phyloP scores from a whole-genome alignment of 2,888 invertebrate species.

The Chrysina gloriosa region DNA sequence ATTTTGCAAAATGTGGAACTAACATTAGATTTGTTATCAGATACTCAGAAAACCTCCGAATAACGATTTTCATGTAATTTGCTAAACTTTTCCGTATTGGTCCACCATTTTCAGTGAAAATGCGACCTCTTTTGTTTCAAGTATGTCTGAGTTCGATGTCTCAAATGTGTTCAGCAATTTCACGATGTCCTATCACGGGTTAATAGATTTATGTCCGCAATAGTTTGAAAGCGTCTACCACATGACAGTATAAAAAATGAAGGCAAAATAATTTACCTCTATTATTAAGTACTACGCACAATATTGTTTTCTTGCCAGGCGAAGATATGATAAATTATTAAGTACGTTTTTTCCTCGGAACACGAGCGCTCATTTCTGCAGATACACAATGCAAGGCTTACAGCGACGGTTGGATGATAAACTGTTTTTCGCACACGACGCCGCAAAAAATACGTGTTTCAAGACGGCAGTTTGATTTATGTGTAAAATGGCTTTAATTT shows the following conservation, averaged over 20 bases:
- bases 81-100: no score
- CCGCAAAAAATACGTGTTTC: slow-evolving; percentile 23
- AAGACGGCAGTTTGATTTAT: slow-evolving; percentile 29
- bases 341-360: slow-evolving; percentile 8
- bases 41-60: no score
- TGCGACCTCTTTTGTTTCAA: no score
- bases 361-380: slow-evolving; percentile 8
- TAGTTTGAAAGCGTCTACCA: background rate
- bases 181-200: no score
- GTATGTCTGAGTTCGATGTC: no score
- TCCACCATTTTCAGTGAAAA: no score
- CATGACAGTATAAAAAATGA: background rate
- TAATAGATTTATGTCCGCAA: no score
- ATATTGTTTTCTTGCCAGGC: slow-evolving; percentile 1
- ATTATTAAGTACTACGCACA: slow-evolving; percentile 9
- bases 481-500: slow-evolving; percentile 25
- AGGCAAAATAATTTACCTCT: slow-evolving; percentile 2
- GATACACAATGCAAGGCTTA: slow-evolving; percentile 22
- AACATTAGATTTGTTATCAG: no score
- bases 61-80: no score
- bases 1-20: no score
- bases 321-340: slow-evolving; percentile 29
- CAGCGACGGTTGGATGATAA: slow-evolving; percentile 16
- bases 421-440: slow-evolving; percentile 4
- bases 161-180: no score